Evolutionary conservation across 2,797 vertebrate genomes (phyloP), one percentile per base, ranked within the genome.

Genomic region (Liparis tanakae): DNA sequence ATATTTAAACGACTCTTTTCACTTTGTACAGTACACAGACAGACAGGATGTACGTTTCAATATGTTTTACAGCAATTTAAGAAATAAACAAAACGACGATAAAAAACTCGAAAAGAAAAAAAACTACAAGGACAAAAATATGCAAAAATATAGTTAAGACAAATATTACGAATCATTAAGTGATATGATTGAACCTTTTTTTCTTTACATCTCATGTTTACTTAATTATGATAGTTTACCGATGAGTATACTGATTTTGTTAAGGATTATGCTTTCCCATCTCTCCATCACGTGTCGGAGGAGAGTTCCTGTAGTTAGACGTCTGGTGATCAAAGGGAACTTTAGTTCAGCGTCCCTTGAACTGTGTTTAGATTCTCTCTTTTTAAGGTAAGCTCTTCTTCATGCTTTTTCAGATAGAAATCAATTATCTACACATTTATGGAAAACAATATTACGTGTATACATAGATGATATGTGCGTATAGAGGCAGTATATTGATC

Each of bases 11-110:
- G 4, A 89, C 81, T 81, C 83, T 93, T 93, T 93, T 94, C 94
- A 92, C 90, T 93, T 94, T 94, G 93, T 94, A 94, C 93, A 94
- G 92, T 92, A 85, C 90, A 92, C 90, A 91, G 92, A 93, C 91
- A 93, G 90, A 91, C 89, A 94, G 93, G 94, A 94, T 92, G 90
- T 91, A 94, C 87, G 92, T 94, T 95, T 94, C 86, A 90, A 90
- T 90, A 93, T 90, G 90, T 95, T 95, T 94, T 94, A 90, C 92
- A 94, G 80, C 85, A 74, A 91, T 94, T 93, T 93, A 93, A 91
- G 90, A 94, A 92, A 93, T 93, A 92, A 92, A 92, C 44, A 93
- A 94, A 92, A 92, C 53, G 5, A 67, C n/a, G 73, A 88, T 89
- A 94, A 95, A 92, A 50, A 86, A 85, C 39, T 67, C 62, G 91